These are phyloP conservation scores for Cantharis flavilabris DNA, from an alignment of 2,888 invertebrate genomes.

Conservation along the genomic window DNA sequence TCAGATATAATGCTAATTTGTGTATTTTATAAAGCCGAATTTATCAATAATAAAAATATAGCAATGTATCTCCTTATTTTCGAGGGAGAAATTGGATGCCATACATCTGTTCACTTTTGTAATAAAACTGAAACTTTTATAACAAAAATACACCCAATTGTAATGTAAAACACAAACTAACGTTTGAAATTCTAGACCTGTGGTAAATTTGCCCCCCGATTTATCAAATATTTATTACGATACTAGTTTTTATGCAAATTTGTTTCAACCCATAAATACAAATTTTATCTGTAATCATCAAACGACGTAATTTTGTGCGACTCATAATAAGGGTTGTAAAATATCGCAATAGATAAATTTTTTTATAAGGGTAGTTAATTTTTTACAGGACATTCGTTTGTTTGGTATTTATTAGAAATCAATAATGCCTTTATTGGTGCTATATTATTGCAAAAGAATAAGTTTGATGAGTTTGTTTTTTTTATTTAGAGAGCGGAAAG, in stretches of 20 bases:
- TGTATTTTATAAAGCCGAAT: conserved; percentile 6
- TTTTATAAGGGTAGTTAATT: background rate
- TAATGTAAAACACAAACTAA: background rate
- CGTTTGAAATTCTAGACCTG: background rate
- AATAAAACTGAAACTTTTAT: background rate
- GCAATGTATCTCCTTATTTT: background rate
- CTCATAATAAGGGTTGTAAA: background rate
- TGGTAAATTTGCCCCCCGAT: background rate
- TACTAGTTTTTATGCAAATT: background rate
- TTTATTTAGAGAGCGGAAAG: too few relatives aligned
- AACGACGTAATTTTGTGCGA: background rate
- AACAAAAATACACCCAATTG: background rate
- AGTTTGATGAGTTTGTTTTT: too few relatives aligned
- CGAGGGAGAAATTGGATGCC: conserved; percentile 11
- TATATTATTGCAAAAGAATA: too few relatives aligned
- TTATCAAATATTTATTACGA: background rate
- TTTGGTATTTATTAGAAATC: too few relatives aligned
- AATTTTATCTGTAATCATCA: background rate
- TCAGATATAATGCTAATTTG: conserved; percentile 10
- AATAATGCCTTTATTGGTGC: too few relatives aligned
- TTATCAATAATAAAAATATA: background rate
- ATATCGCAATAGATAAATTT: background rate
- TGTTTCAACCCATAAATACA: background rate
- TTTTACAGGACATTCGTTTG: background rate
- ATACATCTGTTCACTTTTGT: conserved; percentile 5